Conservation (phyloP, 2,797 vertebrate species). For the Xiphorhynchus erythropygius region DNA sequence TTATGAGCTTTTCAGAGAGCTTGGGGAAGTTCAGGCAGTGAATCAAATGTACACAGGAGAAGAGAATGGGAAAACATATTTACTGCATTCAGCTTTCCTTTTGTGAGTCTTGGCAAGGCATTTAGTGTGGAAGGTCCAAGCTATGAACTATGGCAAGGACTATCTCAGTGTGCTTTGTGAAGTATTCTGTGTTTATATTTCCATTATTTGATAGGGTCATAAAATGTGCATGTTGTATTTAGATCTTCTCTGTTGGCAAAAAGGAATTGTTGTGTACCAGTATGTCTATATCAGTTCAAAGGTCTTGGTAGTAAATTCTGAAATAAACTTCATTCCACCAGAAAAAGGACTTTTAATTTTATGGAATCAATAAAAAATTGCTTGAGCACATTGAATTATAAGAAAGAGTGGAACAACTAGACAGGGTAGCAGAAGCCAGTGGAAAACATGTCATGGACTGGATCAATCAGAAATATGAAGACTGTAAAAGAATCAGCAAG, state of each 20-base stretch:
- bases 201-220: neutral
- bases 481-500: neutral
- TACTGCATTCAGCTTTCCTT: neutral
- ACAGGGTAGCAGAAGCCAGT: neutral
- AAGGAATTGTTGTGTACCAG: neutral
- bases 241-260: neutral
- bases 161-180: neutral
- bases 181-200: neutral
- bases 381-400: neutral
- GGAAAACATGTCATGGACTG: neutral
- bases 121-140: neutral
- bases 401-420: neutral
- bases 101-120: neutral
- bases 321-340: neutral
- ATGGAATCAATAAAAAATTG: neutral
- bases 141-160: neutral
- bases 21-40: neutral
- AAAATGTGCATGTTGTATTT: neutral
- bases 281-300: neutral
- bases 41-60: neutral
- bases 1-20: neutral
- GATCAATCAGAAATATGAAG: neutral
- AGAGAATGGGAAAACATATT: neutral
- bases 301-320: neutral
- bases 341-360: neutral